phyloP scores from a whole-genome alignment of 30 jellyfish, hydroid and myxozoan genomes.

The Calvadosia cruxmelitensis region DNA sequence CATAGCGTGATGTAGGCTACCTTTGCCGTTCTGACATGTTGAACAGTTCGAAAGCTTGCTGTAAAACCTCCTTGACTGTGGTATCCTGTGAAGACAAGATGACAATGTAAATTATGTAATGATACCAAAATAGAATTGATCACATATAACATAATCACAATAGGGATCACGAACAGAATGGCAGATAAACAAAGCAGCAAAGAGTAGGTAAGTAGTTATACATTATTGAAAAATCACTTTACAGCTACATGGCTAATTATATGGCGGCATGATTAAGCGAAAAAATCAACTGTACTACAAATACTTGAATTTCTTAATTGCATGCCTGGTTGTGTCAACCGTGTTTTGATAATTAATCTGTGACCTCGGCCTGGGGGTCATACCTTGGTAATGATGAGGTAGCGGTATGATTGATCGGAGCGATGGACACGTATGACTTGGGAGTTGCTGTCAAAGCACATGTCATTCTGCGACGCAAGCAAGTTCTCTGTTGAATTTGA shows the following conservation, averaged over 20 bases:
- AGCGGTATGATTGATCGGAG: constrained; percentile 67
- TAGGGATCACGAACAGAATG: too few relatives aligned
- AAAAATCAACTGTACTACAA: too few relatives aligned
- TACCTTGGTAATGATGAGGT: constrained; percentile 65
- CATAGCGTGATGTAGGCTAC: constrained; percentile 23
- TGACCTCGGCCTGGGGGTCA: background rate
- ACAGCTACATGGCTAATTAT: too few relatives aligned
- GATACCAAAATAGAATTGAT: constrained; percentile 1
- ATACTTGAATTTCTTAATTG: too few relatives aligned
- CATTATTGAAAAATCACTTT: too few relatives aligned
- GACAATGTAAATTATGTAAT: background rate
- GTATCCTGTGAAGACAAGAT: constrained; percentile 45
- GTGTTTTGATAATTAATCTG: too few relatives aligned
- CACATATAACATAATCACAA: too few relatives aligned
- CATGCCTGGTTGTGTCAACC: too few relatives aligned
- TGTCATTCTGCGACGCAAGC: background rate
- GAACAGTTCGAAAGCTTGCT: constrained; percentile 63
- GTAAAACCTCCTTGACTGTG: constrained; percentile 71
- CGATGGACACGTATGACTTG: constrained; percentile 64
- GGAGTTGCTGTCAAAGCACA: constrained; percentile 8
- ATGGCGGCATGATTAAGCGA: too few relatives aligned
- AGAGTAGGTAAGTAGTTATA: too few relatives aligned
- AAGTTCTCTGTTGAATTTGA: background rate
- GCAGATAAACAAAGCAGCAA: too few relatives aligned
- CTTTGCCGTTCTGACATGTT: constrained; percentile 78